Percentiles rank a stretch among this genome's conserved stretches.
phyloP scores from a whole-genome alignment of 2,888 invertebrate genomes.

The Andrena dorsata region DNA sequence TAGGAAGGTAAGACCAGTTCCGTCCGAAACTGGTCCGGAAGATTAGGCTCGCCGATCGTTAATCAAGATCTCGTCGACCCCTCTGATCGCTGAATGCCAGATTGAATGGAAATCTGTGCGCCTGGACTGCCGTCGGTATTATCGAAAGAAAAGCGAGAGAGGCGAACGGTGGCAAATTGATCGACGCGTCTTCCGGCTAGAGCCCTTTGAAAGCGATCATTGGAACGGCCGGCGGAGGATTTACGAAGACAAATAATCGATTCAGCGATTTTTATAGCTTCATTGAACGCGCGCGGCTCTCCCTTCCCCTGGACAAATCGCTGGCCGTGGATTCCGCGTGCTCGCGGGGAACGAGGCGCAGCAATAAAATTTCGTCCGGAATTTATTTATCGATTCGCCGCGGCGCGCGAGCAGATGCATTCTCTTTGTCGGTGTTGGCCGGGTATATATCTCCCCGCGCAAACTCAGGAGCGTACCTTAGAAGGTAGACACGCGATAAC shows the following conservation, averaged over 20 bases:
- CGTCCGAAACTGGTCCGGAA: conserved; percentile 14
- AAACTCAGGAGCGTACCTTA: conserved; percentile 43
- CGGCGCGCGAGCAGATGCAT: conserved; percentile 45
- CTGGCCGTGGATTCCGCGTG: conserved; percentile 33
- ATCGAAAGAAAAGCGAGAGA: background rate
- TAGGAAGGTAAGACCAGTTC: too few species aligned
- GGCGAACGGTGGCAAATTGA: conserved; percentile 24
- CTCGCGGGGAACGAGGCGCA: conserved; percentile 8
- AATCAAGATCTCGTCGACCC: conserved; percentile 49
- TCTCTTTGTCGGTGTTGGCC: conserved; percentile 49
- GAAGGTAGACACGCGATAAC: conserved; percentile 79
- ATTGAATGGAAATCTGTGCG: background rate
- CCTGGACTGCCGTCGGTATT: background rate
- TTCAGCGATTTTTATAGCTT: conserved; percentile 44
- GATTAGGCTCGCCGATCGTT: conserved; percentile 45
- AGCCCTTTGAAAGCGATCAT: conserved; percentile 9
- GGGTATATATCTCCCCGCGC: conserved; percentile 52
- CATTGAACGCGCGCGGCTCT: conserved; percentile 39
- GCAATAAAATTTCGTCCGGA: conserved; percentile 60
- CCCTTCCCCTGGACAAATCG: conserved; percentile 44
- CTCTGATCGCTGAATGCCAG: conserved; percentile 31
- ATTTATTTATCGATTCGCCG: conserved; percentile 61
- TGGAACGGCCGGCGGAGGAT: conserved; percentile 29
- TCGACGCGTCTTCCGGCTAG: conserved; percentile 15
- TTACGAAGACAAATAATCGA: conserved; percentile 55